Evolutionary conservation across 2,797 vertebrate genomes (phyloP).

Genomic region (Gallirallus australis): DNA sequence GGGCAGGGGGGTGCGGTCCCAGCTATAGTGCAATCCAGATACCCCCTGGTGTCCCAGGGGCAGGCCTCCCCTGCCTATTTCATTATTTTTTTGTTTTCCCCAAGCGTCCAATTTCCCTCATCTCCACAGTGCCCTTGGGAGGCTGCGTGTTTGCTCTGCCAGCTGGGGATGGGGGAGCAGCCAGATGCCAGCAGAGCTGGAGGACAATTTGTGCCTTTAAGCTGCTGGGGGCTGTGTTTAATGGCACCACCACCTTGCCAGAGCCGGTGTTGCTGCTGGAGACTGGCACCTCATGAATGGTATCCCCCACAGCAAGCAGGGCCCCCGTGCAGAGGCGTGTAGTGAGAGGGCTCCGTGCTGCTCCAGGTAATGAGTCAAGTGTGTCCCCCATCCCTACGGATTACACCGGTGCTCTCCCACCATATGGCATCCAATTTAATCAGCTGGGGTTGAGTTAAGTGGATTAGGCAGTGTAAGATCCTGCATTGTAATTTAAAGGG

Average conservation of each 20-base stretch:
- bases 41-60: neutral
- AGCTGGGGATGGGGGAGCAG: neutral
- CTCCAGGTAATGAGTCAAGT: slow-evolving; percentile 41
- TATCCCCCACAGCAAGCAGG: neutral
- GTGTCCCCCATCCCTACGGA: neutral
- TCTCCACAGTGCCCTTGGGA: slow-evolving; percentile 36
- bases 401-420: slow-evolving; percentile 54
- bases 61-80: neutral
- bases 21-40: neutral
- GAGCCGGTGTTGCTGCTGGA: neutral
- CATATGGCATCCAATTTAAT: slow-evolving; percentile 78
- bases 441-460: slow-evolving; percentile 73
- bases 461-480: slow-evolving; percentile 67
- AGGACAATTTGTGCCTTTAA: slow-evolving; percentile 22
- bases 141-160: neutral
- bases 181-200: slow-evolving; percentile 18
- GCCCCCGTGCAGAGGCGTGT: neutral
- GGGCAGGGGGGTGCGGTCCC: neutral
- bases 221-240: slow-evolving; percentile 18
- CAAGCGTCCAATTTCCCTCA: neutral
- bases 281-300: neutral
- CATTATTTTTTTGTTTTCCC: neutral
- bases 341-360: neutral
- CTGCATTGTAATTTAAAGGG: slow-evolving; percentile 67
- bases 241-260: neutral